Percentiles rank a stretch among this genome's conserved stretches.
Evolutionary conservation across 2,113 vertebrate species (phyloP).

Genomic region (Salvelinus sp.): DNA sequence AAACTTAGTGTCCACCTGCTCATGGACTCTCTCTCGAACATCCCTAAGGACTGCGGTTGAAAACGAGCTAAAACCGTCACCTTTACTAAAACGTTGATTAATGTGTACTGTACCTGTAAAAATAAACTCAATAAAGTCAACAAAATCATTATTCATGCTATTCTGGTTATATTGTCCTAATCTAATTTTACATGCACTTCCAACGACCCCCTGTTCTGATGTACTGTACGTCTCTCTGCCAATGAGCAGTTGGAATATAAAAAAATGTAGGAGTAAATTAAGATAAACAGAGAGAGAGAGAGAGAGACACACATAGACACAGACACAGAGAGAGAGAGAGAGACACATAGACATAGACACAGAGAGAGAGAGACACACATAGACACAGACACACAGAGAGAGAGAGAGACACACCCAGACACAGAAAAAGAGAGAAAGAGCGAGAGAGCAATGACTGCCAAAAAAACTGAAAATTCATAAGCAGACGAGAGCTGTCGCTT

Average conservation of each 20-base stretch:
- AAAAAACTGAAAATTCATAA: background rate
- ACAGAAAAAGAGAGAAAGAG: background rate
- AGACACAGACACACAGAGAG: background rate
- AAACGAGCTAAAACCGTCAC: too few relatives aligned
- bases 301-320: background rate
- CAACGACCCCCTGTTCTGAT: background rate
- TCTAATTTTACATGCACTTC: background rate
- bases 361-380: background rate
- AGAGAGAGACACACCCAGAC: background rate
- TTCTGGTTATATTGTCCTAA: background rate
- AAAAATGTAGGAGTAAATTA: constrained; percentile 14
- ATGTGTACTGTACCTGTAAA: too few relatives aligned
- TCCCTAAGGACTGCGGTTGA: too few relatives aligned
- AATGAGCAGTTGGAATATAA: background rate
- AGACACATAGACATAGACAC: background rate
- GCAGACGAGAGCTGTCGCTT: background rate
- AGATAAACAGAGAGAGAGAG: background rate
- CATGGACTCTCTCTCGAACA: too few relatives aligned
- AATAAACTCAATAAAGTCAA: background rate
- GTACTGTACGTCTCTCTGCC: background rate
- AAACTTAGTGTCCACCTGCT: background rate
- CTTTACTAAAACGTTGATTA: too few relatives aligned
- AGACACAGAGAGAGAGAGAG: too few relatives aligned
- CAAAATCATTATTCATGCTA: background rate
- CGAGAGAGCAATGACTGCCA: background rate